phyloP scores from a whole-genome alignment of 2,113 vertebrate species.

The Periophthalmus modestus region DNA sequence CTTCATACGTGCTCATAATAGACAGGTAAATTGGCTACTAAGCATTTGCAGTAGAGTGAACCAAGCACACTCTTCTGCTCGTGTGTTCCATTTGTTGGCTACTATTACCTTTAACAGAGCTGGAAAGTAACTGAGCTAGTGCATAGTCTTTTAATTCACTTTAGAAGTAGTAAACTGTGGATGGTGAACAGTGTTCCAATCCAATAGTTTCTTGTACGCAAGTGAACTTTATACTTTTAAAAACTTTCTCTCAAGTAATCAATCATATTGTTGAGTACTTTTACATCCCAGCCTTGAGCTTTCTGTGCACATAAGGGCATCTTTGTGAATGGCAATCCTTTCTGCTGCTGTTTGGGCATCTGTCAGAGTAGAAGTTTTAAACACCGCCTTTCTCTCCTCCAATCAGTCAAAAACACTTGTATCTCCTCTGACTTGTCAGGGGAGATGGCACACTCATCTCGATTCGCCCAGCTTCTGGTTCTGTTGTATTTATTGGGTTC shows the following conservation, averaged over 20 bases:
- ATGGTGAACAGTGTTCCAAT: too few species aligned
- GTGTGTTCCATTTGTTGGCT: background rate
- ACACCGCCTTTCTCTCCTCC: constrained; percentile 19
- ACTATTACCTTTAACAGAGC: background rate
- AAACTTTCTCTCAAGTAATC: background rate
- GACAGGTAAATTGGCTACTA: background rate
- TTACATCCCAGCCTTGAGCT: background rate
- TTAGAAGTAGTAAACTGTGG: background rate
- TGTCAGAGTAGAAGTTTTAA: constrained; percentile 15
- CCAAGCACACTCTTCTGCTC: background rate
- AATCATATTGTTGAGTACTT: background rate
- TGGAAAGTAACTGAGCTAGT: background rate
- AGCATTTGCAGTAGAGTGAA: background rate
- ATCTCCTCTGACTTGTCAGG: background rate
- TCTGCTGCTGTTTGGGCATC: constrained; percentile 18
- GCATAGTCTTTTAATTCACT: too few species aligned
- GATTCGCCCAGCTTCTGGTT: background rate
- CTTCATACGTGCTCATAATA: constrained; percentile 10
- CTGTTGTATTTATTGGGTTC: background rate
- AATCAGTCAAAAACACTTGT: constrained; percentile 9
- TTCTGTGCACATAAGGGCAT: constrained; percentile 30
- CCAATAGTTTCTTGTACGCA: background rate
- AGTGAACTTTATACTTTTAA: background rate
- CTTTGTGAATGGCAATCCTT: constrained; percentile 22
- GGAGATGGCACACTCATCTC: background rate